Conservation (phyloP, 2,888 invertebrate genomes). For the Cryptocephalus moraei region DNA sequence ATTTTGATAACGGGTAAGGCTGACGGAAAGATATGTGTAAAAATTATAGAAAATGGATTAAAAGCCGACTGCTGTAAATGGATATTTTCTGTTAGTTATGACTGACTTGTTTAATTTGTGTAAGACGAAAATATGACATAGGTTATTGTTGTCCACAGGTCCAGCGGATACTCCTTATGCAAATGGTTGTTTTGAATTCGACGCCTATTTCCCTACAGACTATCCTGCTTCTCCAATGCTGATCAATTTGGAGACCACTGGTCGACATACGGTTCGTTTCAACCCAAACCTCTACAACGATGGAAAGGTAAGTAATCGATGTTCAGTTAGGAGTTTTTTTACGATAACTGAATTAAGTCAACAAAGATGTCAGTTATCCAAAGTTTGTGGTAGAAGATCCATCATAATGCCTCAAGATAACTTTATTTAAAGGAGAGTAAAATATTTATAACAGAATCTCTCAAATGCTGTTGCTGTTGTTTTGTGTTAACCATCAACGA, state of each 20-base stretch:
- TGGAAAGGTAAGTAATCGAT: slow-evolving; percentile 51
- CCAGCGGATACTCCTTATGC: slow-evolving; percentile 88
- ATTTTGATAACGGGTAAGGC: slow-evolving; percentile 62
- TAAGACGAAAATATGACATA: too few species aligned
- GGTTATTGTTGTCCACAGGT: slow-evolving; percentile 36
- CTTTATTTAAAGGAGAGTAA: too few species aligned
- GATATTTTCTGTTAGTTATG: too few species aligned
- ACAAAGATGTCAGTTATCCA: too few species aligned
- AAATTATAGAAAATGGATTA: not conserved
- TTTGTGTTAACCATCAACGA: too few species aligned
- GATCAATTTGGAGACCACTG: slow-evolving; percentile 85
- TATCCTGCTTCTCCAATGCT: slow-evolving; percentile 65
- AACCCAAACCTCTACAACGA: slow-evolving; percentile 93
- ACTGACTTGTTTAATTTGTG: too few species aligned
- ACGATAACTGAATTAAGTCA: too few species aligned
- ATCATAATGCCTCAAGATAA: too few species aligned
- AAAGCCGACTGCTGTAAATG: too few species aligned
- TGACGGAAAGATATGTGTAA: not conserved
- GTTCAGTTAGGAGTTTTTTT: not conserved
- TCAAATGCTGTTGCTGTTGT: too few species aligned
- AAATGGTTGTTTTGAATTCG: slow-evolving; percentile 85
- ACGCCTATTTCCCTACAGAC: slow-evolving; percentile 80
- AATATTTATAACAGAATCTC: too few species aligned
- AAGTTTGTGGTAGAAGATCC: too few species aligned
- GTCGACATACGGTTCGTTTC: slow-evolving; percentile 79